These are phyloP conservation scores for Alloscopus bannaensis DNA, from an alignment of 2,888 invertebrate genomes.

Conservation along the genomic window DNA sequence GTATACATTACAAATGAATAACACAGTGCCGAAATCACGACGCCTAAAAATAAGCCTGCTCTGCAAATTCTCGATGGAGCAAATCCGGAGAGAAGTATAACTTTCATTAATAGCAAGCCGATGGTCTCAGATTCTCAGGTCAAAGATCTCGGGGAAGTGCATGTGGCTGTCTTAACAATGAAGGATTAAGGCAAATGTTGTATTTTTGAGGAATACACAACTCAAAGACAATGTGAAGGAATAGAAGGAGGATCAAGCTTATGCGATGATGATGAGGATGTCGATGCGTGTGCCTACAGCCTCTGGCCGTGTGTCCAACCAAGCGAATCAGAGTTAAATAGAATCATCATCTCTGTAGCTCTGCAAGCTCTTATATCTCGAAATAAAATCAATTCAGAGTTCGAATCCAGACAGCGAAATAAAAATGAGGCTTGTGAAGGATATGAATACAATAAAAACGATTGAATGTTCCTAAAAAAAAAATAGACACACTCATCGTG, in stretches of 20 bases:
- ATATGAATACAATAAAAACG: constrained; percentile 2
- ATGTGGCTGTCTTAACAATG: background rate
- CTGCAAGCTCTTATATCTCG: constrained; percentile 16
- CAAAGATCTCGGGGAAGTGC: constrained; percentile 32
- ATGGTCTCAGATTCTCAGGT: constrained; percentile 21
- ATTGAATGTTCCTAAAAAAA: no score
- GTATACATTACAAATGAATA: background rate
- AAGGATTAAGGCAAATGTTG: background rate
- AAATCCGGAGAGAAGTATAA: background rate
- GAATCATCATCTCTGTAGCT: constrained; percentile 1
- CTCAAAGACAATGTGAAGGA: constrained; percentile 42
- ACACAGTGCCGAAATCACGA: background rate
- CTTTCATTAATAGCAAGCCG: constrained; percentile 10
- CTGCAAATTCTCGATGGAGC: background rate
- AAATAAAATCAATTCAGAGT: constrained; percentile 39
- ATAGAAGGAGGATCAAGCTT: constrained; percentile 16
- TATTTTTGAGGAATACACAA: background rate
- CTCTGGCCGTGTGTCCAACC: constrained; percentile 18
- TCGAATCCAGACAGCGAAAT: no score
- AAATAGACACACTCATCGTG: background rate
- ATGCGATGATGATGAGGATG: no score
- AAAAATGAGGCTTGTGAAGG: background rate
- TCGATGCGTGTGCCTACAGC: constrained; percentile 22
- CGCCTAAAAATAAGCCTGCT: background rate
- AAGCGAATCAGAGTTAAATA: constrained; percentile 32